Evolutionary conservation across 1,140 invertebrate species (phyloP), one percentile per base, ranked within the genome.

Genomic region (Neodiprion lecontei): DNA sequence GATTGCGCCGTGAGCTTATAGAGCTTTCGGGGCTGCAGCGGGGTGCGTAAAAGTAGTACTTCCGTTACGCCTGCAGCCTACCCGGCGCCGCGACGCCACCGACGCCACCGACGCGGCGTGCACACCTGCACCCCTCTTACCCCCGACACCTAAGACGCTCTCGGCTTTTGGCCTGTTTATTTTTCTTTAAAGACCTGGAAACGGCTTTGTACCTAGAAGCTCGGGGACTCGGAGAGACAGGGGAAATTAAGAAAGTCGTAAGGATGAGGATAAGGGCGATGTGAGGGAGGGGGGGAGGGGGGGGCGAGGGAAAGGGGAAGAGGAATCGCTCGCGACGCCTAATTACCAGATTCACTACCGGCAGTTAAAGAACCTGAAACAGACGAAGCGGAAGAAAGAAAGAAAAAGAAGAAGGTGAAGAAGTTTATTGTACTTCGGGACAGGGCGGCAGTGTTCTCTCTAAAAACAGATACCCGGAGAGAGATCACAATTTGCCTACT

Each of bases 21-120:
- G 74, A 77, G 53, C 28, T 12, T 17, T 61, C 53, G 53, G 53
- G 53, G 53, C 53, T 61, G 53, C n/a, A 1, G 17, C 75, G 75
- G 77, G 77, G 61, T 73, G 72, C 78, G 77, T 84, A 83, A 84
- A 84, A 84, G 82, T 83, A 83, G 82, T 80, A 82, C 83, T 85
- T 85, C 83, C 83, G 83, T 75, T 82, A 75, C 69, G 76, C 73
- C 81, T 82, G 82, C 74, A 40, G 28, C 28, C 28, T 40, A 40
- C 1, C 28, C 28, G 28, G 28, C 82, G 79, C 78, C 75, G 75
- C 77, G 81, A 81, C 82, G 82, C 82, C 82, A 79, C 70, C 28
- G 61, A 74, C 70, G 49, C 50, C 73, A 71, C 72, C 53, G 8
- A 23, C 9, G 53, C n/a, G 14, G 14, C 69, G 47, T 7, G 17